These are phyloP conservation scores for Drosophila nebulosa DNA, from an alignment of 1,140 invertebrate genomes.

Conservation along the genomic window DNA sequence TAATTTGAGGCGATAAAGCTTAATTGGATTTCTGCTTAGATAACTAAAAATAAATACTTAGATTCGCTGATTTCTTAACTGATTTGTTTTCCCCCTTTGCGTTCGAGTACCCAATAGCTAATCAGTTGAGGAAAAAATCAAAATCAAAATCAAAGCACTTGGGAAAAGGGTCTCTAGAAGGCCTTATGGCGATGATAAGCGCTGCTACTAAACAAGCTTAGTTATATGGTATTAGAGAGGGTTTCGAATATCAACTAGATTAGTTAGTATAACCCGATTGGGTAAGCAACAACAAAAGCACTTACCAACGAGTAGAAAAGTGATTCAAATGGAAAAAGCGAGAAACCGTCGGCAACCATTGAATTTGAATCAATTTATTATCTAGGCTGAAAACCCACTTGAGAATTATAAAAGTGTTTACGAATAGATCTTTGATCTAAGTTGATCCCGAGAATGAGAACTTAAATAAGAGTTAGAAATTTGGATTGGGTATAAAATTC, in stretches of 20 bases:
- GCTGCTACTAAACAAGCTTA: not conserved
- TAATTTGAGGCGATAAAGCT: slow-evolving; percentile 77
- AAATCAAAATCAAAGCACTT: not conserved
- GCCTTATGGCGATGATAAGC: not conserved
- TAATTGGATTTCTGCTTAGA: slow-evolving; percentile 76
- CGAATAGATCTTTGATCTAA: not conserved
- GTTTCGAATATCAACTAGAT: not conserved
- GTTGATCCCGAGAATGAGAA: too few relatives aligned
- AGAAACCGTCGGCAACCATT: too few relatives aligned
- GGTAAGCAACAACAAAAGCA: not conserved
- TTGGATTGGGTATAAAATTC: not conserved
- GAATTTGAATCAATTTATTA: too few relatives aligned
- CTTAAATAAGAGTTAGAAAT: too few relatives aligned
- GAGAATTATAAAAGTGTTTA: not conserved
- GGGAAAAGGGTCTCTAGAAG: not conserved
- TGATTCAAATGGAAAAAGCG: not conserved
- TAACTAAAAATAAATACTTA: slow-evolving; percentile 41
- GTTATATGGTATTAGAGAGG: not conserved
- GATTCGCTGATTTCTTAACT: slow-evolving; percentile 13
- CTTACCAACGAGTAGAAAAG: not conserved
- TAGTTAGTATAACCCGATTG: not conserved
- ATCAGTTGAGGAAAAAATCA: not conserved
- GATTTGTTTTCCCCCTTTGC: not conserved
- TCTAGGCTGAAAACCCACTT: not conserved
- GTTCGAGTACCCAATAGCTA: not conserved